A percentile compares a stretch with the other conserved stretches of the same genome.
phyloP scores from a whole-genome alignment of 2,888 invertebrate genomes.

The Cheilosia grossa region DNA sequence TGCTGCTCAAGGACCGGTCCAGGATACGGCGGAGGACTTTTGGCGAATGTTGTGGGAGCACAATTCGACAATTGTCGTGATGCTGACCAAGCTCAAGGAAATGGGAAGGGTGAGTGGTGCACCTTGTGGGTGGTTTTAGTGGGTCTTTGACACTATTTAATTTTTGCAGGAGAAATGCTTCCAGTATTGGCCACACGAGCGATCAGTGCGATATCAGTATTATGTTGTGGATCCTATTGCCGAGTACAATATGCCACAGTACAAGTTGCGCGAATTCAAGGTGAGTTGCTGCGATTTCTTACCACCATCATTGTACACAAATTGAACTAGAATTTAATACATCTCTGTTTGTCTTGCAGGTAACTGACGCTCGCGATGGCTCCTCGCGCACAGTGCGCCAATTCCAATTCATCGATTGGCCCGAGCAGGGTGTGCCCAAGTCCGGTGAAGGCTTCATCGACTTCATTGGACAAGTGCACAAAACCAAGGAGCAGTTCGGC shows the following conservation, averaged over 20 bases:
- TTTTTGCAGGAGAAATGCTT: conserved; percentile 96
- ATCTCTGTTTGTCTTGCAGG: conserved; percentile 82
- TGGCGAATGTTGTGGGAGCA: conserved; percentile 99
- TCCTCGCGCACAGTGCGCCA: conserved; percentile 97
- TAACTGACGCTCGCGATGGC: conserved; percentile 98
- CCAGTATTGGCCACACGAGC: conserved; percentile 99
- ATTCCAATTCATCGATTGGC: conserved; percentile 98
- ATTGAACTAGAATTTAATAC: neutral
- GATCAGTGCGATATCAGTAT: conserved; percentile 98
- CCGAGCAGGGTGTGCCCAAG: conserved; percentile 98
- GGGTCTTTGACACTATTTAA: conserved; percentile 1
- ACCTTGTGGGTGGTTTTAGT: neutral
- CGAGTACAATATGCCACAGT: conserved; percentile 99
- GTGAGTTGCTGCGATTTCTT: conserved; percentile 78
- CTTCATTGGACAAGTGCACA: conserved; percentile 99
- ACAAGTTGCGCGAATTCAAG: conserved; percentile 99
- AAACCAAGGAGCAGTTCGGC: conserved; percentile 99
- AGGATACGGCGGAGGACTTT: conserved; percentile 98
- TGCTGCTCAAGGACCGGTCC: conserved; percentile 98
- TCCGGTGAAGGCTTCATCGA: conserved; percentile 99
- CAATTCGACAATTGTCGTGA: conserved; percentile 99
- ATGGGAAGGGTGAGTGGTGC: conserved; percentile 93
- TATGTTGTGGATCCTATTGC: conserved; percentile 99
- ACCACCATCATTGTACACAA: too few relatives aligned
- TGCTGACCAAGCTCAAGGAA: conserved; percentile 98